Percentiles rank a stretch among this genome's conserved stretches.
Conservation (phyloP, 2,888 invertebrate species). For the Cheilosia urbana region DNA sequence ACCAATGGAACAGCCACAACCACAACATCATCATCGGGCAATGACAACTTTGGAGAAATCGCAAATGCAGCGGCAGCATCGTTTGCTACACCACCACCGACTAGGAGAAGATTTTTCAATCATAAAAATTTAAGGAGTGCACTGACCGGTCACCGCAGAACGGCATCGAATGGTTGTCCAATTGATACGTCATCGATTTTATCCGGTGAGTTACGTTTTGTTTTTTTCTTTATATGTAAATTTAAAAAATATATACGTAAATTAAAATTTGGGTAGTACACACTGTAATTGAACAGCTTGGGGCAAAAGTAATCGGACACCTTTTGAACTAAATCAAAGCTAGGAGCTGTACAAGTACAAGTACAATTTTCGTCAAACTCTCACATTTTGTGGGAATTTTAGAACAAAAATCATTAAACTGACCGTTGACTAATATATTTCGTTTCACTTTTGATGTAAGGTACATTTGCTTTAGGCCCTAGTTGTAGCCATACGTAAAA, state of each 20-base stretch:
- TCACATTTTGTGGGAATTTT: too few relatives aligned
- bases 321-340: too few relatives aligned
- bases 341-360: too few relatives aligned
- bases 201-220: slow-evolving; percentile 79
- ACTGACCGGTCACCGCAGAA: slow-evolving; percentile 85
- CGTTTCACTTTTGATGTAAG: too few relatives aligned
- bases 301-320: background rate
- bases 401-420: too few relatives aligned
- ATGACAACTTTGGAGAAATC: slow-evolving; percentile 83
- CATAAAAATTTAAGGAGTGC: slow-evolving; percentile 92
- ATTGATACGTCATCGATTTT: slow-evolving; percentile 81
- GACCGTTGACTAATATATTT: too few relatives aligned
- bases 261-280: background rate
- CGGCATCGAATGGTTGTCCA: slow-evolving; percentile 84
- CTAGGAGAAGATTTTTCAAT: slow-evolving; percentile 91
- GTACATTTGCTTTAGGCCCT: too few relatives aligned
- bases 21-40: slow-evolving; percentile 78
- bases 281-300: slow-evolving; percentile 4
- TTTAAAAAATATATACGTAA: too few relatives aligned
- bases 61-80: slow-evolving; percentile 86
- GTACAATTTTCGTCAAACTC: too few relatives aligned
- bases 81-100: slow-evolving; percentile 92
- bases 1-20: slow-evolving; percentile 61
- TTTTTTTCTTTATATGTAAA: too few relatives aligned
- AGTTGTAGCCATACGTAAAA: too few relatives aligned